Conservation (phyloP, 1,140 invertebrate species). For the Drosophila ananassae region DNA sequence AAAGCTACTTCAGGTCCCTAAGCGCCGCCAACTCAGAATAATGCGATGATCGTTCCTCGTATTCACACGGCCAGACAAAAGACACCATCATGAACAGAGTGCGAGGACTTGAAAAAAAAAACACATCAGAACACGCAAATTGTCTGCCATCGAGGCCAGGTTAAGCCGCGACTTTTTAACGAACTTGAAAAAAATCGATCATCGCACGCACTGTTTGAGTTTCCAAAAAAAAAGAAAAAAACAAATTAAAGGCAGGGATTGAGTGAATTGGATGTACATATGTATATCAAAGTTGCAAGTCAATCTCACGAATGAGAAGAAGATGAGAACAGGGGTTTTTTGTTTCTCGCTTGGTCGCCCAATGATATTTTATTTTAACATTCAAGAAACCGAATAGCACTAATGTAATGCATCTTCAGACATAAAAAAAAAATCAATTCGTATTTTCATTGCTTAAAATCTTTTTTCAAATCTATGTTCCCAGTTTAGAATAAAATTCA, state of each 20-base stretch:
- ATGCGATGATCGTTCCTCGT: constrained; percentile 31
- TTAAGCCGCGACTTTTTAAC: constrained; percentile 16
- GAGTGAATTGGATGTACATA: constrained; percentile 21
- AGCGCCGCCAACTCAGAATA: constrained; percentile 40
- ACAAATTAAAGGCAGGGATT: constrained; percentile 41
- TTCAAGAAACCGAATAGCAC: not conserved
- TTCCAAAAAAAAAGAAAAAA: constrained; percentile 13
- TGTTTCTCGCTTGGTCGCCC: not conserved
- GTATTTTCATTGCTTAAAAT: too few species aligned
- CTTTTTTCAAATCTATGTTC: too few species aligned
- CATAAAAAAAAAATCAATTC: too few species aligned
- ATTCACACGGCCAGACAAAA: constrained; percentile 30
- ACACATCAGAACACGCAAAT: constrained; percentile 34
- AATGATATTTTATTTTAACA: not conserved
- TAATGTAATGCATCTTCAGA: too few species aligned
- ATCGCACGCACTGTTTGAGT: constrained; percentile 41
- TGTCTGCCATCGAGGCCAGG: constrained; percentile 10
- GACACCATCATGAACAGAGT: constrained; percentile 19
- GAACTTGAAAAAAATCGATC: constrained; percentile 20
- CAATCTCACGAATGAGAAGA: constrained; percentile 9
- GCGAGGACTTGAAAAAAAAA: not conserved
- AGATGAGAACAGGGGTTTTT: not conserved
- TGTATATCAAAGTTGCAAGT: constrained; percentile 4
- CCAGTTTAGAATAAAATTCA: too few species aligned
- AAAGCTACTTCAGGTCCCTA: constrained; percentile 26